Base-by-base conservation (phyloP, 1,140 invertebrate genomes). In the Musca domestica region DNA sequence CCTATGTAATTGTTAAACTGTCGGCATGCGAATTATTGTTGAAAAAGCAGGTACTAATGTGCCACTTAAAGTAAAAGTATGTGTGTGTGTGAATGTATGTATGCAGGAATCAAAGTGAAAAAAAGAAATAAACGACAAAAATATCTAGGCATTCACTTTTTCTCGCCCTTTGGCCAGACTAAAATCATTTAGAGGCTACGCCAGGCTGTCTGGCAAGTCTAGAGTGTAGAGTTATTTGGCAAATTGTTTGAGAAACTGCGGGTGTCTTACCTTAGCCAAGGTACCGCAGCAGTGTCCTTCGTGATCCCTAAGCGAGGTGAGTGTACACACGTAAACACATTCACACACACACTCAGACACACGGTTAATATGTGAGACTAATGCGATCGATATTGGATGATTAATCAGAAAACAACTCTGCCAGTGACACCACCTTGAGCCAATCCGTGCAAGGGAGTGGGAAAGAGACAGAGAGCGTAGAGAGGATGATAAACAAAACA, bases 331-430 rank as follows among this genome's bases (percentile, higher is more conserved):
- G n/a, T n/a, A n/a, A n/a, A n/a, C 41, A 1, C 41, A 12, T 15
- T 46, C 41, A 12, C 1, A 3, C 41, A 1, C 41, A 12, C 41
- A 20, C 49, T 22, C 17, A 4, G 10, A 56, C 52, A 2, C 10
- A 56, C 23, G 52, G 52, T 56, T 52, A 56, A 56, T n/a, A 12
- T 41, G 34, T 41, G 34, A 41, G 12, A 41, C 34, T 41, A 41
- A 34, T 41, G 17, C 27, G 20, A 61, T 19, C 56, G 27, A 34
- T 61, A 61, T 61, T 61, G 27, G 56, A 61, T 61, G n/a, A 61
- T 61, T 61, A 61, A 61, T 61, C 56, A 30, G 56, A 61, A 61
- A 61, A 19, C 19, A 34, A 41, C 34, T 61, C 56, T 61, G 30
- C 7, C 34, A 34, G 20, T 61, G 56, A 61, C 56, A 61, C 27